Evolutionary conservation across 2,888 invertebrate species (phyloP).

Genomic region (Mythimna vitellina): DNA sequence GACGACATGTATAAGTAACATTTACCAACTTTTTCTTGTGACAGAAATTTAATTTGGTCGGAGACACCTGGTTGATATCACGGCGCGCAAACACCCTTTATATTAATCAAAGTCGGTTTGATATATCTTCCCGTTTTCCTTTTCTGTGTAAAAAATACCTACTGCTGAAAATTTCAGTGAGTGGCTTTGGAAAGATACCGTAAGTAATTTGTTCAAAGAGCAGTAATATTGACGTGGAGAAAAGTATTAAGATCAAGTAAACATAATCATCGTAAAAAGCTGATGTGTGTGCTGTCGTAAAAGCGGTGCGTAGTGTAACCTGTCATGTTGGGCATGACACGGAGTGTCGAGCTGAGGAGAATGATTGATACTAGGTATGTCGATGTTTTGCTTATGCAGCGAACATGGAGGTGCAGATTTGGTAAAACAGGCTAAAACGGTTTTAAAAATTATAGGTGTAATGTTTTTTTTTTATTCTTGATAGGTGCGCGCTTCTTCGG

Average conservation of each 20-base stretch:
- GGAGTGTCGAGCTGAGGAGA: slow-evolving; percentile 35
- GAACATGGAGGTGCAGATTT: neutral
- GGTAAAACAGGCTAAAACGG: neutral
- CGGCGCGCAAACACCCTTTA: slow-evolving; percentile 62
- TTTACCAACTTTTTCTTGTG: slow-evolving; percentile 57
- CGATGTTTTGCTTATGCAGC: slow-evolving; percentile 6
- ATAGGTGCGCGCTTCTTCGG: no score
- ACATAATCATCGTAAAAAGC: slow-evolving; percentile 54
- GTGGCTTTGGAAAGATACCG: slow-evolving; percentile 9
- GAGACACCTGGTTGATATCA: slow-evolving; percentile 67
- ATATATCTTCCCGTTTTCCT: slow-evolving; percentile 33
- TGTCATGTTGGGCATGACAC: slow-evolving; percentile 42
- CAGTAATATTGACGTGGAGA: slow-evolving; percentile 20
- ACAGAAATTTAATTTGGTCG: slow-evolving; percentile 69
- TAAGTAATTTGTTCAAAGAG: slow-evolving; percentile 23
- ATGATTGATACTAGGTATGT: slow-evolving; percentile 47
- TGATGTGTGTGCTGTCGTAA: slow-evolving; percentile 31
- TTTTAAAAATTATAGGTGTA: no score
- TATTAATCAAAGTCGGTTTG: slow-evolving; percentile 59
- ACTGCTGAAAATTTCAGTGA: slow-evolving; percentile 9
- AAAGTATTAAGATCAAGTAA: slow-evolving; percentile 23
- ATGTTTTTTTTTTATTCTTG: neutral
- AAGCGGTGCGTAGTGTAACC: slow-evolving; percentile 6
- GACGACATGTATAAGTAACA: slow-evolving; percentile 55
- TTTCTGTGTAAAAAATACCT: slow-evolving; percentile 24